phyloP scores from a whole-genome alignment of 2,888 invertebrate genomes.

The Clunio marinus region DNA sequence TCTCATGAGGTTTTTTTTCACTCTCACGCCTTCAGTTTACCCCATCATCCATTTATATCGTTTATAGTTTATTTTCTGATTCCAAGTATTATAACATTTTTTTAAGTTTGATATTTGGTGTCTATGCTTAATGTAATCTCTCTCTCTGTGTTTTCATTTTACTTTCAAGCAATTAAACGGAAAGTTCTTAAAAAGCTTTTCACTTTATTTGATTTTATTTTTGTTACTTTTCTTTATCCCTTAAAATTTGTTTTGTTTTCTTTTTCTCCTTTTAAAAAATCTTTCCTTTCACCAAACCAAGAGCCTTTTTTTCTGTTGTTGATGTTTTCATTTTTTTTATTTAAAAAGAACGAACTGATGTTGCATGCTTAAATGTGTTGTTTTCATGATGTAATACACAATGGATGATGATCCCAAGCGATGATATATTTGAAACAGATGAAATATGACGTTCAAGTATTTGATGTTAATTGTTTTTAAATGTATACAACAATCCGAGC shows the following conservation, averaged over 20 bases:
- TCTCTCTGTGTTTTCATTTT: constrained; percentile 14
- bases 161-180: neutral
- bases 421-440: constrained; percentile 19
- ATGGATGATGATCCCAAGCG: neutral
- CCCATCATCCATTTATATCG: no score
- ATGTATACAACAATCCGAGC: constrained; percentile 7
- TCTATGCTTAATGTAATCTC: neutral
- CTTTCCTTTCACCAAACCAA: neutral
- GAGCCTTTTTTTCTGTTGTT: neutral
- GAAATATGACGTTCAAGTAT: constrained; percentile 32
- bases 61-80: neutral
- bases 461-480: constrained; percentile 36
- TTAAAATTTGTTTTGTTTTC: no score
- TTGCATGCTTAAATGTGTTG: constrained; percentile 39
- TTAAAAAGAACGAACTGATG: constrained; percentile 15
- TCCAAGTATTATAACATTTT: no score
- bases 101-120: neutral
- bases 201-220: no score
- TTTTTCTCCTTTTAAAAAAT: no score
- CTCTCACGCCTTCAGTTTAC: neutral
- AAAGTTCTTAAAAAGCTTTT: neutral
- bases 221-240: no score
- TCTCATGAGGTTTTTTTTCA: neutral
- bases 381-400: constrained; percentile 34
- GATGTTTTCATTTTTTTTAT: no score